Conservation (phyloP, 2,113 vertebrate species). For the Dasypus novemcinctus region DNA sequence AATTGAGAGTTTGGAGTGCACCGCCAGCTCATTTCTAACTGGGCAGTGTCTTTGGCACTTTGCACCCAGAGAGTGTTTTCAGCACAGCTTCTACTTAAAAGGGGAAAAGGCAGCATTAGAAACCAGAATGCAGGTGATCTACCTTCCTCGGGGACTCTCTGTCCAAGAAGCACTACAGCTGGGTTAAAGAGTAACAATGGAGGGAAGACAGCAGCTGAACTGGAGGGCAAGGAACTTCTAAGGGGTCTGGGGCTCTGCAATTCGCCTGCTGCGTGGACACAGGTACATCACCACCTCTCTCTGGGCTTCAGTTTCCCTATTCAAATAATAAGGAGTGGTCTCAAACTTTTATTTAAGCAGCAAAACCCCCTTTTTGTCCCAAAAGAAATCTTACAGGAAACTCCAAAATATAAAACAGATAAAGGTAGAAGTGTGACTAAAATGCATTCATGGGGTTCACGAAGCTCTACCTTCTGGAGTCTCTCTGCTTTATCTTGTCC, state of each 20-base stretch:
- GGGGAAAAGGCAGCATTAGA: not conserved
- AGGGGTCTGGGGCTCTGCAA: not conserved
- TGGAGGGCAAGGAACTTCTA: too few species aligned
- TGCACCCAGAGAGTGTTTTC: not conserved
- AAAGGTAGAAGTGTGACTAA: too few species aligned
- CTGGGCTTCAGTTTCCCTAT: not conserved
- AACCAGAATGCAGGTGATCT: not conserved
- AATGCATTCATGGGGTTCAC: not conserved
- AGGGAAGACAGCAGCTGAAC: fast-evolving
- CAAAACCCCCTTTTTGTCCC: not conserved
- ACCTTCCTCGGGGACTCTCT: not conserved
- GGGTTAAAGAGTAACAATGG: not conserved
- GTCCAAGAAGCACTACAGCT: not conserved
- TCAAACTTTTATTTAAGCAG: not conserved
- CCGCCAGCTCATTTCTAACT: not conserved
- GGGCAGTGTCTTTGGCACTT: not conserved
- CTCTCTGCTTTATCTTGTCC: not conserved
- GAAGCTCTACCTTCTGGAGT: not conserved
- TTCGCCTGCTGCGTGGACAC: not conserved
- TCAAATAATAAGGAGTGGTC: not conserved
- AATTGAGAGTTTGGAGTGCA: not conserved
- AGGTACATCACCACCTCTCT: too few species aligned
- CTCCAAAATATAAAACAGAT: not conserved
- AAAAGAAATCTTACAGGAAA: not conserved
- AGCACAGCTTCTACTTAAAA: not conserved